Percentiles rank a stretch among this genome's conserved stretches.
phyloP scores from a whole-genome alignment of 1,140 invertebrate genomes.

The Apis laboriosa region DNA sequence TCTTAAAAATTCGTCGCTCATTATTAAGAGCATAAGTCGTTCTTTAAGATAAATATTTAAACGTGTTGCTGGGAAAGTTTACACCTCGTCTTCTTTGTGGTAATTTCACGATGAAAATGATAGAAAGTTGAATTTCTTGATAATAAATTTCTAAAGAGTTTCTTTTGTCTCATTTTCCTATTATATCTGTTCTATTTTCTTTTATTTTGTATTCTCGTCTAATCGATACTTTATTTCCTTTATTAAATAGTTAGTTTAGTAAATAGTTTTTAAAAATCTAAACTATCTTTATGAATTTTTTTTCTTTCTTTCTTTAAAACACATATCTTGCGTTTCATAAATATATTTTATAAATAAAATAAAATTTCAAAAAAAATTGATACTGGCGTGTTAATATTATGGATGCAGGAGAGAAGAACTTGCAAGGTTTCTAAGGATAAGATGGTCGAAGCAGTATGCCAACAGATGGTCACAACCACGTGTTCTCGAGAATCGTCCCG shows the following conservation, averaged over 20 bases:
- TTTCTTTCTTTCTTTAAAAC: background rate
- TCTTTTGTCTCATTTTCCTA: background rate
- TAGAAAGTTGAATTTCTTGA: background rate
- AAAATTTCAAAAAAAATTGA: background rate
- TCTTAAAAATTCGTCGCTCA: conserved; percentile 5
- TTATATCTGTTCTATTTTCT: background rate
- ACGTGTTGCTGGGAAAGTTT: conserved; percentile 24
- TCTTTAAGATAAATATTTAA: conserved; percentile 33
- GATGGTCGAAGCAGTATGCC: conserved; percentile 56
- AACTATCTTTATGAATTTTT: background rate
- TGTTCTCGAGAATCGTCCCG: conserved; percentile 72
- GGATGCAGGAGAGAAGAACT: conserved; percentile 39
- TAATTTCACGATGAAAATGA: background rate
- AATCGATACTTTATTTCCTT: background rate
- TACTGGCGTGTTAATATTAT: background rate
- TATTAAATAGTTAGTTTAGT: background rate
- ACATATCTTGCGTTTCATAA: background rate
- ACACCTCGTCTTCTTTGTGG: background rate
- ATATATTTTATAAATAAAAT: background rate
- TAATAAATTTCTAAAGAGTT: background rate
- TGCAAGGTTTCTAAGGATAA: conserved; percentile 33
- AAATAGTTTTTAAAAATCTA: background rate
- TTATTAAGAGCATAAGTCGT: background rate
- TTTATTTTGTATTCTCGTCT: background rate
- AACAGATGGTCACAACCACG: conserved; percentile 78